phyloP scores from a whole-genome alignment of 2,113 vertebrate genomes.

The Thamnaconus septentrionalis region DNA sequence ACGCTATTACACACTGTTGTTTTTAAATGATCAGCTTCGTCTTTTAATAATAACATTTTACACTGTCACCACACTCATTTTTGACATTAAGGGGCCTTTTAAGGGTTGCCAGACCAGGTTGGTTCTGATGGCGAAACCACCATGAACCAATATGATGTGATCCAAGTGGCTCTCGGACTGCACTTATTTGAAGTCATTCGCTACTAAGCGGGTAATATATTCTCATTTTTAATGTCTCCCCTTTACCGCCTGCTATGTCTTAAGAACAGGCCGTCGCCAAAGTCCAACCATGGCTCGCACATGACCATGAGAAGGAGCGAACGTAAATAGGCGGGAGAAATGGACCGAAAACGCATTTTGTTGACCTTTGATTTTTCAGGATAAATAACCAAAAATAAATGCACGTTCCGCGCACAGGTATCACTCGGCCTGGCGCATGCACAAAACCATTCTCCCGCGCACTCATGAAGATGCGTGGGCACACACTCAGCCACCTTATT shows the following conservation, averaged over 20 bases:
- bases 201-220: too few relatives aligned
- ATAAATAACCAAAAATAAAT: conserved; percentile 11
- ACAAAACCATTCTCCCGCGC: conserved; percentile 3
- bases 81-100: conserved; percentile 27
- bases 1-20: not conserved
- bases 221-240: too few relatives aligned
- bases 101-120: conserved; percentile 8
- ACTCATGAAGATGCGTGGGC: too few relatives aligned
- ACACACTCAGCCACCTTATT: conserved; percentile 38
- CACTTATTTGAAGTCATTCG: too few relatives aligned
- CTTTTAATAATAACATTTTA: conserved; percentile 29
- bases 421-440: not conserved
- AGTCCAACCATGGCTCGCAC: not conserved
- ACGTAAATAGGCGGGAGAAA: too few relatives aligned
- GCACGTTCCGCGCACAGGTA: too few relatives aligned
- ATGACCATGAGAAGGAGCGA: not conserved
- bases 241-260: not conserved
- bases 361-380: conserved; percentile 14
- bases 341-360: not conserved
- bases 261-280: conserved; percentile 22
- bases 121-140: conserved; percentile 8
- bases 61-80: conserved; percentile 26
- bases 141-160: too few relatives aligned
- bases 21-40: too few relatives aligned
- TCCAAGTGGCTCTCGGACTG: too few relatives aligned